Percentiles rank a stretch among this genome's conserved stretches.
phyloP scores from a whole-genome alignment of 2,797 vertebrate species.

The Oophaga sylvatica region DNA sequence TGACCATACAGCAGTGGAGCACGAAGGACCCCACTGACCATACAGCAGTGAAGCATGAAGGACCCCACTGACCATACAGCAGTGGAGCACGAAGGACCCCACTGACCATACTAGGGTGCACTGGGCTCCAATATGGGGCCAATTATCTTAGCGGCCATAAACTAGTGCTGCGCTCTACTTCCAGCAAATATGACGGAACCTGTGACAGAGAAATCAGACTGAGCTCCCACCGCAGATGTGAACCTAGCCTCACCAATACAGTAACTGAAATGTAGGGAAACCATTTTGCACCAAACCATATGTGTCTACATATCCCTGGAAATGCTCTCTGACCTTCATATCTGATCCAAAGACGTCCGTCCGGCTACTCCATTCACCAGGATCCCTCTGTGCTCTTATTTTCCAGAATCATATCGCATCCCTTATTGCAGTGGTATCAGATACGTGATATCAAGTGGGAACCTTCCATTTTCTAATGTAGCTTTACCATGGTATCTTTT shows the following conservation, averaged over 20 bases:
- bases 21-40: too few relatives aligned
- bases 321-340: background rate
- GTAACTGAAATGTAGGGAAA: background rate
- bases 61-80: too few relatives aligned
- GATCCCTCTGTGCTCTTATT: background rate
- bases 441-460: background rate
- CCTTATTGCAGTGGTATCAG: background rate
- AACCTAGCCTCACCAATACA: background rate
- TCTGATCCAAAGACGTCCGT: constrained; percentile 1
- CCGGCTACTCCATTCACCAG: background rate
- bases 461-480: background rate
- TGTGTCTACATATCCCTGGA: background rate
- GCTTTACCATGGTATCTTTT: background rate
- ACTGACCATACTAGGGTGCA: too few relatives aligned
- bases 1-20: too few relatives aligned
- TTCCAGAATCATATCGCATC: background rate
- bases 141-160: too few relatives aligned
- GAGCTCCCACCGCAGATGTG: too few relatives aligned
- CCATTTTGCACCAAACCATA: background rate
- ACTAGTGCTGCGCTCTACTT: too few relatives aligned
- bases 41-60: too few relatives aligned
- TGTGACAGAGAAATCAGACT: too few relatives aligned
- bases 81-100: too few relatives aligned
- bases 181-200: too few relatives aligned
- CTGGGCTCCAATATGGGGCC: too few relatives aligned